Base-by-base conservation (phyloP, 2,888 invertebrate genomes). In the Drosophila mimetica region DNA sequence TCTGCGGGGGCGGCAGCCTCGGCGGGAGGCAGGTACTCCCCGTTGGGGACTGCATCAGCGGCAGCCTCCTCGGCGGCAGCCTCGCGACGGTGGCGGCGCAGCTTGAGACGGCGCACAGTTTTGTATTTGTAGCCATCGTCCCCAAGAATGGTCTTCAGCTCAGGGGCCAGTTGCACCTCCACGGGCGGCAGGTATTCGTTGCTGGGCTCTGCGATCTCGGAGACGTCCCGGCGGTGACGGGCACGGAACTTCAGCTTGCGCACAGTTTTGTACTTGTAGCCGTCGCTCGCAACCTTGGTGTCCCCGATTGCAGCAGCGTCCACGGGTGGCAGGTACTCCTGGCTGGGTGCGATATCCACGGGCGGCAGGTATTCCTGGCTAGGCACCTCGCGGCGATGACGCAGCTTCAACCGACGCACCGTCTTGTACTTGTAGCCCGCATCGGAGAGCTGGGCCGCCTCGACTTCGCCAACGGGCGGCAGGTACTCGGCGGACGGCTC, bases 251-350 rank as follows among this genome's bases (percentile, higher is more conserved):
- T 89, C 4, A 91, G 65, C 64, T 86, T 89, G 59, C 90, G 91
- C 18, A 90, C 84, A n/a, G 91, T 91, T 74, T 91, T 90, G 69
- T 91, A 91, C 14, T 87, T 91, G 61, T 90, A 90, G 36, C 90
- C 90, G 69, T 90, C 89, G 53, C 90, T 89, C 32, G 86, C 90
- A 4, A 89, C 76, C 53, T 86, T 88, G 3, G 89, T 90, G 9
- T 86, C 89, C 13, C 54, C 82, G 11, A 76, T 73, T 13, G 83
- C 70, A 30, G 37, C 76, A 34, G 63, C 80, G 11, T 75, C 84
- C 22, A 70, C 70, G 5, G 91, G 90, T 4, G 90, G 88, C 71
- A 90, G 71, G 30, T 90, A 90, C 46, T 91, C 90, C 46, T 74
- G 73, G 4, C 58, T 85, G 42, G 90, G 82, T 16, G 71, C 54